Evolutionary conservation across 2,113 vertebrate species (phyloP).

Genomic region (Melanotaenia duboulayi): DNA sequence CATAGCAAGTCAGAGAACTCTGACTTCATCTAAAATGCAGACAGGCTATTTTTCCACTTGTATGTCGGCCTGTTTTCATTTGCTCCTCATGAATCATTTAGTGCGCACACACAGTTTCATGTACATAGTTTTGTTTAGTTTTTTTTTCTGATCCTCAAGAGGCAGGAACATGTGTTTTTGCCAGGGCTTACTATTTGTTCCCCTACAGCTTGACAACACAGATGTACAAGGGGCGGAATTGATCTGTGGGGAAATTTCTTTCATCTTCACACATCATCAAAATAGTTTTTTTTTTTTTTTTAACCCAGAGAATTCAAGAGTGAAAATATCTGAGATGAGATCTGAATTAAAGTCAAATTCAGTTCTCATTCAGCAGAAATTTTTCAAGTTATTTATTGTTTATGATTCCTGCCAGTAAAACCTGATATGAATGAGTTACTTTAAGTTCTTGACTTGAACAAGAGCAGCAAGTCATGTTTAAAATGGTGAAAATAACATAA

Average conservation of each 20-base stretch:
- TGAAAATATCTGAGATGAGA: slow-evolving; percentile 12
- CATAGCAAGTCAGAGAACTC: slow-evolving; percentile 52
- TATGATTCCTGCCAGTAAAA: not conserved
- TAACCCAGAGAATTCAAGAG: slow-evolving; percentile 20
- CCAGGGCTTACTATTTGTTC: slow-evolving; percentile 50
- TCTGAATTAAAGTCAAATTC: not conserved
- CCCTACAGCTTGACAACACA: slow-evolving; percentile 48
- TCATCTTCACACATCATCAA: slow-evolving; percentile 22
- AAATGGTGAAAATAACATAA: not conserved
- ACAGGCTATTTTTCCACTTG: slow-evolving; percentile 68
- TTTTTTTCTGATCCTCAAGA: slow-evolving; percentile 49
- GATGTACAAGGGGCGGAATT: slow-evolving; percentile 36
- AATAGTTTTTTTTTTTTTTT: not conserved
- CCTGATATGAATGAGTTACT: not conserved
- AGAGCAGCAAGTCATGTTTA: not conserved
- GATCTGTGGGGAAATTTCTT: slow-evolving; percentile 27
- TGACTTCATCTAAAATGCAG: slow-evolving; percentile 76
- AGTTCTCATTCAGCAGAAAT: not conserved
- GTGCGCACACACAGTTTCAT: slow-evolving; percentile 65
- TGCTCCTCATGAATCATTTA: slow-evolving; percentile 79
- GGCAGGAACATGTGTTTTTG: slow-evolving; percentile 59
- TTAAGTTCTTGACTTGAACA: not conserved
- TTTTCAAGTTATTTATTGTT: not conserved
- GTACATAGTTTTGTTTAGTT: slow-evolving; percentile 50
- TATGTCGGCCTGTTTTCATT: slow-evolving; percentile 67